Evolutionary conservation across 2,113 vertebrate species (phyloP).

Genomic region (Phylloscopus trochilus): DNA sequence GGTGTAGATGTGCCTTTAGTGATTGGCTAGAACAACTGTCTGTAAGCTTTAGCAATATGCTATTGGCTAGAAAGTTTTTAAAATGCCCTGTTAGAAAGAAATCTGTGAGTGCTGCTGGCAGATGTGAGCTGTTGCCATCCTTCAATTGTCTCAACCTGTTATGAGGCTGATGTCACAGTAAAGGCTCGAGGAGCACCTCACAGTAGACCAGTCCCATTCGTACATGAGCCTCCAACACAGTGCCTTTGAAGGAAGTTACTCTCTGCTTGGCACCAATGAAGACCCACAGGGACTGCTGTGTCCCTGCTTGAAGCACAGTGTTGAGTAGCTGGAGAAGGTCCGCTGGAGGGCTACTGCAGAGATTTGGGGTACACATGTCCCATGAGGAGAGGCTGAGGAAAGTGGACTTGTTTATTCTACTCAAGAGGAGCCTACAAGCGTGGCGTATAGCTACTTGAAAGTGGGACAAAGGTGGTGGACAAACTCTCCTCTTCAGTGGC

Average conservation of each 20-base stretch:
- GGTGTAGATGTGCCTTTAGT: no score
- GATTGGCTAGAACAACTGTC: no score
- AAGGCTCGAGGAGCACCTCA: no score
- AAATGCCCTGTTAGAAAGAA: no score
- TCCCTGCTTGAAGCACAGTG: neutral
- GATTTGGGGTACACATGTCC: neutral
- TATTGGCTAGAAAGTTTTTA: no score
- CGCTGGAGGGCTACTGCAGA: neutral
- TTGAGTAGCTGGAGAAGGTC: neutral
- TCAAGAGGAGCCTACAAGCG: neutral
- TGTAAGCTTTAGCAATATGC: no score
- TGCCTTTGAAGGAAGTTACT: neutral
- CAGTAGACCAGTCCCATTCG: no score
- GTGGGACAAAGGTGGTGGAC: neutral
- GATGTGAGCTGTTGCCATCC: no score
- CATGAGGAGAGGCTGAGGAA: fast-evolving
- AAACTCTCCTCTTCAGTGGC: neutral
- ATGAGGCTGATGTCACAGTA: no score
- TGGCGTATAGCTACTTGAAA: neutral
- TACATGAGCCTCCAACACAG: no score
- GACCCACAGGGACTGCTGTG: neutral
- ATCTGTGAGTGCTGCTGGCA: no score
- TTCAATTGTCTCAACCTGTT: no score
- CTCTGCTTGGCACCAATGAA: neutral
- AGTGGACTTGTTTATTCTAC: neutral